Conservation (phyloP, 2,888 invertebrate genomes). For the Heteromurus nitidus region DNA sequence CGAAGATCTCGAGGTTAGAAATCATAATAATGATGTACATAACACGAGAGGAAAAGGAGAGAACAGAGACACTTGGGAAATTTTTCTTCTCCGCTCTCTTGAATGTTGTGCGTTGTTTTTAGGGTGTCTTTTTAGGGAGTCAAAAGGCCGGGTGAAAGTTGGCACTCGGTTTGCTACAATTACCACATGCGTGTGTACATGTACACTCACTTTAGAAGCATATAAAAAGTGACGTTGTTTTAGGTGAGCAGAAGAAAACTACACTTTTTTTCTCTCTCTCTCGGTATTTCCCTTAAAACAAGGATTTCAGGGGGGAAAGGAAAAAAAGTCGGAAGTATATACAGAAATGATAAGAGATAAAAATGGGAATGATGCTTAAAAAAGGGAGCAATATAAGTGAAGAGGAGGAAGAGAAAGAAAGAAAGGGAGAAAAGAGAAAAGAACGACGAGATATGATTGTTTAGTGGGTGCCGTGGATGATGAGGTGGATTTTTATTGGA, state of each 20-base stretch:
- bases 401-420: slow-evolving; percentile 34
- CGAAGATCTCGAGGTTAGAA: slow-evolving; percentile 26
- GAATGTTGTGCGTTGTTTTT: slow-evolving; percentile 38
- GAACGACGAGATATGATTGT: slow-evolving; percentile 72
- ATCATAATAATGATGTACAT: slow-evolving; percentile 53
- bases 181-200: slow-evolving; percentile 25
- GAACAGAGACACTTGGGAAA: slow-evolving; percentile 18
- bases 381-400: slow-evolving; percentile 4
- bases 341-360: slow-evolving; percentile 15
- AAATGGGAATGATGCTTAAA: slow-evolving; percentile 16
- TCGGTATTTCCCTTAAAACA: slow-evolving; percentile 38
- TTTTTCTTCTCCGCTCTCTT: slow-evolving; percentile 12
- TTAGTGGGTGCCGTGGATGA: slow-evolving; percentile 73
- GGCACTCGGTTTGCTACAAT: slow-evolving; percentile 63
- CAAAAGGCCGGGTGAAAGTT: slow-evolving; percentile 68
- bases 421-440: slow-evolving; percentile 39
- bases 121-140: no score
- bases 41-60: slow-evolving; percentile 40
- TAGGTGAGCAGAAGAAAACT: slow-evolving; percentile 3
- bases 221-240: no score
- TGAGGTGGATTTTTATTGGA: slow-evolving; percentile 73
- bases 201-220: not conserved
- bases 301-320: slow-evolving; percentile 3
- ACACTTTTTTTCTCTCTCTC: no score
- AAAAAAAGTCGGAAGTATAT: slow-evolving; percentile 30